These are phyloP conservation scores for Empidonax traillii DNA, from an alignment of 2,113 vertebrate species.

Conservation along the genomic window DNA sequence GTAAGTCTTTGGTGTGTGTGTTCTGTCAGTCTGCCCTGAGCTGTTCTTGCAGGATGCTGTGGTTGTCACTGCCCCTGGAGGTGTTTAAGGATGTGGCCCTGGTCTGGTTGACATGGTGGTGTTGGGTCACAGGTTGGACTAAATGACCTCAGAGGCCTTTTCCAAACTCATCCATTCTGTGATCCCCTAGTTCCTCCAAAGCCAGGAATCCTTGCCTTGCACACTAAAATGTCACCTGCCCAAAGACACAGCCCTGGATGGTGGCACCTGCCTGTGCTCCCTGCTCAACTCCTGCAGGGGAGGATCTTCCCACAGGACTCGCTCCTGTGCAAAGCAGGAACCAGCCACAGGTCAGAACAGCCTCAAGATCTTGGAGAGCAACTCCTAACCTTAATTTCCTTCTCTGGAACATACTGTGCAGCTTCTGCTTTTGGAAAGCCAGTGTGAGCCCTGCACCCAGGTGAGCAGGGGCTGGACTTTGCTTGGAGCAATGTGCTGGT, in stretches of 20 bases:
- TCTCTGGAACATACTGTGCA: neutral
- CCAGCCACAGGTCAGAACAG: neutral
- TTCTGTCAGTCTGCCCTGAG: neutral
- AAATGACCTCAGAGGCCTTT: neutral
- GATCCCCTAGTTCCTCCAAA: neutral
- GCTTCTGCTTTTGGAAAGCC: neutral
- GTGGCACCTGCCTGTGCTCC: neutral
- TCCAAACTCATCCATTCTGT: neutral
- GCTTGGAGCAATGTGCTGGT: neutral
- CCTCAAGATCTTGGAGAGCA: neutral
- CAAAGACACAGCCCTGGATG: neutral
- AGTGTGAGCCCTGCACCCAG: accelerated
- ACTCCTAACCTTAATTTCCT: neutral
- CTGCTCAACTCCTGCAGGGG: neutral
- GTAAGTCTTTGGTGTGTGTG: accelerated
- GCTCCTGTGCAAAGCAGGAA: neutral
- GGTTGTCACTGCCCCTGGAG: neutral
- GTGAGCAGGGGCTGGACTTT: neutral
- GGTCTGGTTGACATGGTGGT: neutral
- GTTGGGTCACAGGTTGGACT: neutral
- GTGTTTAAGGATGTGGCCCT: no score
- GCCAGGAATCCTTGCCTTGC: neutral
- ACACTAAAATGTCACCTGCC: neutral
- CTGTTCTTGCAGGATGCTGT: neutral
- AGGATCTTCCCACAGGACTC: neutral